These are phyloP conservation scores for Paracentrotus lividus DNA, from an alignment of 53 echinoderm and acorn worm genomes.

Conservation along the genomic window DNA sequence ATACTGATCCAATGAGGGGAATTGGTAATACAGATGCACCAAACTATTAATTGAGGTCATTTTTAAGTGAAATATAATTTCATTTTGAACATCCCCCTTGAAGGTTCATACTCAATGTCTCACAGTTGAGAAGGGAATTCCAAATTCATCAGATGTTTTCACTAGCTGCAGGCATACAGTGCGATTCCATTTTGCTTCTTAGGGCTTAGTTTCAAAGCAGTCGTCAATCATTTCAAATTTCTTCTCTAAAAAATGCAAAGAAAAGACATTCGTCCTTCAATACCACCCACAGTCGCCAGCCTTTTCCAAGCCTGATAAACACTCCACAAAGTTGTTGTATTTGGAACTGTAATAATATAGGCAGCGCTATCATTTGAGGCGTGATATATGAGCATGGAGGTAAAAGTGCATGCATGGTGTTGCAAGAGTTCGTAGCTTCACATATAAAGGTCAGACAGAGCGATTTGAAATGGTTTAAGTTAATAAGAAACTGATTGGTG, in stretches of 20 bases:
- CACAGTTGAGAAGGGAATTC: too few species aligned
- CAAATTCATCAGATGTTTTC: too few species aligned
- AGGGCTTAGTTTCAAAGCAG: not conserved
- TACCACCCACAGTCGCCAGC: not conserved
- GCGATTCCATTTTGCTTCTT: too few species aligned
- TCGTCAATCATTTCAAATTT: not conserved
- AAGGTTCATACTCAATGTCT: too few species aligned
- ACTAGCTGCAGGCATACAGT: too few species aligned
- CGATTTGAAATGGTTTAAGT: slow-evolving; percentile 17
- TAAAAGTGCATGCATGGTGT: slow-evolving; percentile 1
- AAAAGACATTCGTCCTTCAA: not conserved
- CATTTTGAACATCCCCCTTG: too few species aligned
- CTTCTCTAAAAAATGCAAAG: not conserved
- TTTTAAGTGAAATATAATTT: too few species aligned
- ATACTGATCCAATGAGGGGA: too few species aligned
- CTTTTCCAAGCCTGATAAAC: slow-evolving; percentile 23
- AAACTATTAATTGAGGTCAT: too few species aligned
- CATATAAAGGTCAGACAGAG: slow-evolving; percentile 16
- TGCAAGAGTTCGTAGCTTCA: slow-evolving; percentile 12
- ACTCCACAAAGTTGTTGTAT: slow-evolving; percentile 18
- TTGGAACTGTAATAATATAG: not conserved
- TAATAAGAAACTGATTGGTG: not conserved
- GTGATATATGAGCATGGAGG: not conserved
- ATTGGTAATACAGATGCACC: too few species aligned
- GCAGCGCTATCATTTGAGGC: not conserved